Conservation (phyloP, 2,888 invertebrate species). For the Eristalis arbustorum region DNA sequence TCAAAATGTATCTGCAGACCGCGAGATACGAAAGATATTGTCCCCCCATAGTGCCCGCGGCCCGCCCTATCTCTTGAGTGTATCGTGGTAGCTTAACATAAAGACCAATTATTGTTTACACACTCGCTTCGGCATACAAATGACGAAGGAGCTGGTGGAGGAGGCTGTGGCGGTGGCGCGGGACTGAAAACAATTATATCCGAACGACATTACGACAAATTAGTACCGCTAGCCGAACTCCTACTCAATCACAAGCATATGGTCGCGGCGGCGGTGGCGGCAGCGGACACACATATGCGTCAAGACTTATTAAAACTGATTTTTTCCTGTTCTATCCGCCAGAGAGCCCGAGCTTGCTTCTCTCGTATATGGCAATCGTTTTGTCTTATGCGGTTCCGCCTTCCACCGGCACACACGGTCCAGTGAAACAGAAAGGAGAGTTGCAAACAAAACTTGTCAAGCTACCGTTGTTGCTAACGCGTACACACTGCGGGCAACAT, state of each 20-base stretch:
- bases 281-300: constrained; percentile 14
- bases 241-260: constrained; percentile 49
- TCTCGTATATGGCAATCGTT: constrained; percentile 64
- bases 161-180: background rate
- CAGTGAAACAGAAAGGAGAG: background rate
- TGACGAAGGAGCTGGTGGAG: background rate
- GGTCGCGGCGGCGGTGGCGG: background rate
- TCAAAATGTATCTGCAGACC: constrained; percentile 29
- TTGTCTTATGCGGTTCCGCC: constrained; percentile 64
- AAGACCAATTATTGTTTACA: constrained; percentile 37
- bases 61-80: background rate
- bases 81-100: constrained; percentile 52
- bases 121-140: background rate
- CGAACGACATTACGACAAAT: constrained; percentile 54
- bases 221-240: constrained; percentile 65
- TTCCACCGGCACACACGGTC: constrained; percentile 10
- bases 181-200: constrained; percentile 44
- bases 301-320: constrained; percentile 57
- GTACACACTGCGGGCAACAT: background rate
- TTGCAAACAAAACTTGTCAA: constrained; percentile 40
- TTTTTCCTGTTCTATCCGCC: constrained; percentile 57
- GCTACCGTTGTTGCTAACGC: constrained; percentile 45
- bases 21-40: background rate
- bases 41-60: background rate
- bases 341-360: background rate